These are phyloP conservation scores for Accipiter cooperii DNA, from an alignment of 2,113 vertebrate genomes.

Conservation along the genomic window DNA sequence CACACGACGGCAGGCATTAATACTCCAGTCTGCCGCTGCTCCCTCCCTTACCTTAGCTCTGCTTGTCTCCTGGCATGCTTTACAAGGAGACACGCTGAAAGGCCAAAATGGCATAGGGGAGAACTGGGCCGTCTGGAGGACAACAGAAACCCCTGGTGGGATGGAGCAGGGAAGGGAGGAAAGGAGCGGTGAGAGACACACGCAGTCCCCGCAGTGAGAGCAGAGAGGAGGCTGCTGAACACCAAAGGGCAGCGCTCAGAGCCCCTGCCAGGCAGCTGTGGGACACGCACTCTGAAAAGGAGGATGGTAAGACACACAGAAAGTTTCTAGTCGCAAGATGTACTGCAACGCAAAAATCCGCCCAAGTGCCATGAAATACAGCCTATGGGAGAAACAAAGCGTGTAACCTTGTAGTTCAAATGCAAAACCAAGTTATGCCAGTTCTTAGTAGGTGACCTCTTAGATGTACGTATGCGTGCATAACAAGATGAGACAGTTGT, in stretches of 20 bases:
- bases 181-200: background rate
- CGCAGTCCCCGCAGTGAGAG: accelerated
- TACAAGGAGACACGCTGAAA: background rate
- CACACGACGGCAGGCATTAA: accelerated
- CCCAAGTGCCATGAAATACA: background rate
- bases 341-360: background rate
- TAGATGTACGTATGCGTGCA: accelerated
- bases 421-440: background rate
- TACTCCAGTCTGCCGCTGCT: background rate
- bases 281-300: background rate
- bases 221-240: background rate
- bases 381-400: background rate
- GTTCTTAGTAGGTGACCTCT: conserved; percentile 1
- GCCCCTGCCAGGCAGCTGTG: background rate
- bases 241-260: background rate
- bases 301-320: background rate
- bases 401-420: background rate
- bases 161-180: background rate
- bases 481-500: conserved; percentile 44
- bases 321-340: background rate
- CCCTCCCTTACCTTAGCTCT: background rate
- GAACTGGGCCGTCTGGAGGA: background rate
- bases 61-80: background rate
- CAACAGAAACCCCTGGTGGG: background rate
- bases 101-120: background rate